Conservation (phyloP, 2,888 invertebrate species). For the Druceiella hillmani region DNA sequence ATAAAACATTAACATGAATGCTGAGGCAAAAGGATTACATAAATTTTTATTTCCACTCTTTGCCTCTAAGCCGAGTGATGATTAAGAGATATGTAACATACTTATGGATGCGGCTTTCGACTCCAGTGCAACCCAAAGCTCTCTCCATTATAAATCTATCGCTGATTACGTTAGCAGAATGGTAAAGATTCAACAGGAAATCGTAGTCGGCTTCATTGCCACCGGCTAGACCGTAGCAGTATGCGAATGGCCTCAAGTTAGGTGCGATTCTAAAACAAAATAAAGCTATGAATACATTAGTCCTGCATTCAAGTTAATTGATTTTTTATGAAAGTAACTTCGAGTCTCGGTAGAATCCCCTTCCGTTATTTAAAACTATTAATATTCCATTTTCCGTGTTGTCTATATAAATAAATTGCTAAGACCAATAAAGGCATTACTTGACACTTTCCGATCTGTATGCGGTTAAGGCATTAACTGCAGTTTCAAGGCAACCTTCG, state of each 20-base stretch:
- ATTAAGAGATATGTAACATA: too few relatives aligned
- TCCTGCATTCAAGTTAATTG: too few relatives aligned
- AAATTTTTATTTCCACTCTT: too few relatives aligned
- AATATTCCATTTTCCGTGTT: not conserved
- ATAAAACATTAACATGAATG: too few relatives aligned
- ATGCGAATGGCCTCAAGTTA: conserved; percentile 56
- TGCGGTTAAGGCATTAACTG: too few relatives aligned
- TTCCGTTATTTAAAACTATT: too few relatives aligned
- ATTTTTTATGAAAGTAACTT: too few relatives aligned
- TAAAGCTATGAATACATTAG: not conserved
- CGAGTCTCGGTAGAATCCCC: too few relatives aligned
- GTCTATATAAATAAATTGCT: not conserved
- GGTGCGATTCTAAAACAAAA: conserved; percentile 45
- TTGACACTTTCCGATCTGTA: too few relatives aligned
- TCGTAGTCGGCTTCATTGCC: conserved; percentile 57
- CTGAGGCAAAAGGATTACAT: too few relatives aligned
- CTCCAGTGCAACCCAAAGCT: conserved; percentile 41
- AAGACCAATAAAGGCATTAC: conserved; percentile 3
- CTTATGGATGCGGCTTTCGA: too few relatives aligned
- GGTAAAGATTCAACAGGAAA: conserved; percentile 53
- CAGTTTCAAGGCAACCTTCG: conserved; percentile 52
- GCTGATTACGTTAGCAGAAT: conserved; percentile 53
- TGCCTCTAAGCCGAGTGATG: too few relatives aligned
- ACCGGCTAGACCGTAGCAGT: conserved; percentile 56
- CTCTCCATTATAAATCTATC: conserved; percentile 56